Percentiles rank a stretch among this genome's conserved stretches.
Evolutionary conservation across 1,140 invertebrate genomes (phyloP).

Genomic region (Trachelipus rathkii): DNA sequence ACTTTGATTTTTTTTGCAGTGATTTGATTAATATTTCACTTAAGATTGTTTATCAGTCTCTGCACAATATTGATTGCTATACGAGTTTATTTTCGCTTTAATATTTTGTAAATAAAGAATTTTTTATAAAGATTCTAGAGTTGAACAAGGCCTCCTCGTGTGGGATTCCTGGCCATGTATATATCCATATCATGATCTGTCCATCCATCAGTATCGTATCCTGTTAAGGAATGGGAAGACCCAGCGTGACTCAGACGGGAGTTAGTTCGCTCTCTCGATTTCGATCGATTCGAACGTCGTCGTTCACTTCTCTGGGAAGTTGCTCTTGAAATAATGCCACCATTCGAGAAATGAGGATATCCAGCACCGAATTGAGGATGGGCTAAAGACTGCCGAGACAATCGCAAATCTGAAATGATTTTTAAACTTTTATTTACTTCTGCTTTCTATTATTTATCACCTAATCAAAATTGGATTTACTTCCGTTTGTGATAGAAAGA

Average conservation of each 20-base stretch:
- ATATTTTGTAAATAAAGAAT: too few species aligned
- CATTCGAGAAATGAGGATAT: slow-evolving; percentile 2
- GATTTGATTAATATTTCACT: too few species aligned
- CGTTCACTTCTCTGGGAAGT: slow-evolving; percentile 38
- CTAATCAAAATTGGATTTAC: too few species aligned
- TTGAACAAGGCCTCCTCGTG: slow-evolving; percentile 61
- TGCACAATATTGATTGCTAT: too few species aligned
- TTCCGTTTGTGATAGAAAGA: too few species aligned
- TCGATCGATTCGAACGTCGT: slow-evolving; percentile 34
- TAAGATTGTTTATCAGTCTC: too few species aligned
- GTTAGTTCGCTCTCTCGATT: slow-evolving; percentile 38
- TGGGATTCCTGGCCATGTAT: slow-evolving; percentile 85
- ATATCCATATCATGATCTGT: slow-evolving; percentile 94
- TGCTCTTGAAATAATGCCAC: slow-evolving; percentile 23
- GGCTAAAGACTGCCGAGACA: slow-evolving; percentile 47
- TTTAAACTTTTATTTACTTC: too few species aligned
- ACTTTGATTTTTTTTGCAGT: too few species aligned
- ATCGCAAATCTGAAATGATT: slow-evolving; percentile 44
- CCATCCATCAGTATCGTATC: slow-evolving; percentile 81
- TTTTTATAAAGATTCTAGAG: slow-evolving; percentile 22
- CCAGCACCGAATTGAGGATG: slow-evolving; percentile 32
- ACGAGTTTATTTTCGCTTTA: too few species aligned
- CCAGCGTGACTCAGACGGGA: slow-evolving; percentile 45
- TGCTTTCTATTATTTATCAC: too few species aligned
- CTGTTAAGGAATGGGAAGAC: slow-evolving; percentile 48